These are phyloP conservation scores for Murina feae DNA, from an alignment of 2,113 vertebrate genomes.

Conservation along the genomic window DNA sequence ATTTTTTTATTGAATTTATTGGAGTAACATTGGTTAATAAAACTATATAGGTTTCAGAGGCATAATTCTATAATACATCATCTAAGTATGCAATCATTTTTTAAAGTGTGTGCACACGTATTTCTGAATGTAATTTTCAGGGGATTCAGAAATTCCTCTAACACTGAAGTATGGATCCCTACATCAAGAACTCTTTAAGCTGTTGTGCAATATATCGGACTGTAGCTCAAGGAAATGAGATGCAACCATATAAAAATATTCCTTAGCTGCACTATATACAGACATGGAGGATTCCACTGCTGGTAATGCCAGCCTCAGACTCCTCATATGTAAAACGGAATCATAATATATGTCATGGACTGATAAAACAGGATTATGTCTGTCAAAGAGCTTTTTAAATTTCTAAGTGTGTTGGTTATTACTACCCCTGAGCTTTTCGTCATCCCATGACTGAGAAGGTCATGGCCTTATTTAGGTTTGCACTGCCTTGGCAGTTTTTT, in stretches of 20 bases:
- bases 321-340: not conserved
- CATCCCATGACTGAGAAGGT: not conserved
- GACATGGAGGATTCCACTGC: not conserved
- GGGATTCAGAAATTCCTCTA: not conserved
- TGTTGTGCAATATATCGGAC: not conserved
- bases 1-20: not conserved
- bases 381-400: not conserved
- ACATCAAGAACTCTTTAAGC: not conserved
- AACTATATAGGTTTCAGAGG: not conserved
- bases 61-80: not conserved
- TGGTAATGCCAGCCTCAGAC: not conserved
- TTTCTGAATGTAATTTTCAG: slow-evolving; percentile 6
- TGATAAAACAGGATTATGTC: not conserved
- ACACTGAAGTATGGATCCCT: not conserved
- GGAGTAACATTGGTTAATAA: not conserved
- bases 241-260: not conserved
- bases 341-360: not conserved
- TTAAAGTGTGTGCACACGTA: not conserved
- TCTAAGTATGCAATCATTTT: not conserved
- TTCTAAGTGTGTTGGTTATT: not conserved
- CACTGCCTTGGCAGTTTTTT: not conserved
- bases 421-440: not conserved
- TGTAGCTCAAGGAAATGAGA: not conserved
- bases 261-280: not conserved
- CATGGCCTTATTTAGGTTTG: not conserved